Evolutionary conservation across 2,888 invertebrate species (phyloP).

Genomic region (Macaria liturata): DNA sequence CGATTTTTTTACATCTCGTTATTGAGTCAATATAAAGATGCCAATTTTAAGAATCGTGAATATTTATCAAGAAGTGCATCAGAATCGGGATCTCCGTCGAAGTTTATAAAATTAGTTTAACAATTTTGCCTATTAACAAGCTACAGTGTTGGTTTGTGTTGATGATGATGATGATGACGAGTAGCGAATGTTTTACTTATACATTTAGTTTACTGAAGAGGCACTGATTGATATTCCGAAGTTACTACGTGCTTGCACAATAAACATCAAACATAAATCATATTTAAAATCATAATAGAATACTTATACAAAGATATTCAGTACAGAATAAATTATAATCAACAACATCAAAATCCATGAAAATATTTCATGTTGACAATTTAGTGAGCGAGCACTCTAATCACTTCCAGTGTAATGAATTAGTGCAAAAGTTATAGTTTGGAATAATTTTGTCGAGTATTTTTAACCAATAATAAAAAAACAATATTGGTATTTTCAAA

Average conservation of each 20-base stretch:
- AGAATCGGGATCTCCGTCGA: not conserved
- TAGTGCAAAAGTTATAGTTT: not conserved
- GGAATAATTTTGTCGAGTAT: no score
- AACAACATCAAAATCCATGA: not conserved
- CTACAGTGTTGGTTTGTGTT: conserved; percentile 1
- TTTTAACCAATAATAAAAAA: no score
- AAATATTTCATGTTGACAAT: conserved; percentile 1
- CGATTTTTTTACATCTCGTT: no score
- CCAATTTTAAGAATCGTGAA: no score
- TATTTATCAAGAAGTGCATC: no score
- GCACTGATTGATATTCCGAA: conserved; percentile 22
- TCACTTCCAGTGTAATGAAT: not conserved
- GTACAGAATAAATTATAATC: not conserved
- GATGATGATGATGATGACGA: not conserved
- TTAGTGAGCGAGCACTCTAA: conserved; percentile 9
- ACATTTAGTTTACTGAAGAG: conserved; percentile 20
- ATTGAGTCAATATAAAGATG: no score
- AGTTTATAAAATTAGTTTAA: conserved; percentile 9
- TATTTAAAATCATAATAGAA: not conserved
- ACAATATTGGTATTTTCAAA: no score
- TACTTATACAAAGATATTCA: not conserved
- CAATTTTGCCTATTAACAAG: conserved; percentile 14
- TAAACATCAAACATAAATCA: not conserved
- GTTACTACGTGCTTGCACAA: not conserved
- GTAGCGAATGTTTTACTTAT: conserved; percentile 13